Conservation (phyloP, 37 sponge, comb jelly and placozoan species). For the Agelas oroides region DNA sequence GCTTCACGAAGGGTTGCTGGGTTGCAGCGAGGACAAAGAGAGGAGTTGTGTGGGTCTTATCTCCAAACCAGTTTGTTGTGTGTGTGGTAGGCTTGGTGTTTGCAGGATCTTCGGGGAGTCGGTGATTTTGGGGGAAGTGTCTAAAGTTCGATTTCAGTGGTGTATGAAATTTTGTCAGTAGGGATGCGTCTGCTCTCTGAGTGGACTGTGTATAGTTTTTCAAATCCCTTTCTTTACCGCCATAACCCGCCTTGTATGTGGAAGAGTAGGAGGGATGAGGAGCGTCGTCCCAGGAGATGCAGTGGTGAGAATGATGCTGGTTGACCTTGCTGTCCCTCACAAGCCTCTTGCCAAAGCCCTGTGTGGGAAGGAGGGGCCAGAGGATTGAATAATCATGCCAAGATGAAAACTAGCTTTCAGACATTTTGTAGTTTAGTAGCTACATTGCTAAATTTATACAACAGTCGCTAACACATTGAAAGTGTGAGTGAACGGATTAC, state of each 20-base stretch:
- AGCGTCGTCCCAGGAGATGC: constrained; percentile 22
- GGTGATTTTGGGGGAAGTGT: constrained; percentile 47
- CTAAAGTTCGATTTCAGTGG: constrained; percentile 39
- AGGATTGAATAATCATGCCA: too few relatives aligned
- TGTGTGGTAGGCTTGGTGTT: neutral
- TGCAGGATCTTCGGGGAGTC: constrained; percentile 1
- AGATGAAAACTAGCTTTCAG: too few relatives aligned
- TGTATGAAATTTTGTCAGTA: constrained; percentile 33
- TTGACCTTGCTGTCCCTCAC: constrained; percentile 9
- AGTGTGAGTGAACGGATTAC: too few relatives aligned
- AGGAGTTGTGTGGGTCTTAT: constrained; percentile 25
- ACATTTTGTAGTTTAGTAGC: too few relatives aligned
- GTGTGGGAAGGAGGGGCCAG: neutral
- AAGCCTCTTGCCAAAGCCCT: constrained; percentile 66
- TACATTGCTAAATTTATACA: too few relatives aligned
- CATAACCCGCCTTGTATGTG: neutral
- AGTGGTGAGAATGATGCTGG: constrained; percentile 66
- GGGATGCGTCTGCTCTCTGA: neutral
- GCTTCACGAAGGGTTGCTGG: constrained; percentile 50
- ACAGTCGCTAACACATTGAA: too few relatives aligned
- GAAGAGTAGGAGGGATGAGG: neutral
- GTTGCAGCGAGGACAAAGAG: constrained; percentile 62
- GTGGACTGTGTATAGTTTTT: constrained; percentile 3
- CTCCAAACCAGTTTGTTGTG: neutral
- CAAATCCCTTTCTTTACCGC: neutral